Evolutionary conservation across 1,140 invertebrate species (phyloP).

Genomic region (Chlorops oryzae): DNA sequence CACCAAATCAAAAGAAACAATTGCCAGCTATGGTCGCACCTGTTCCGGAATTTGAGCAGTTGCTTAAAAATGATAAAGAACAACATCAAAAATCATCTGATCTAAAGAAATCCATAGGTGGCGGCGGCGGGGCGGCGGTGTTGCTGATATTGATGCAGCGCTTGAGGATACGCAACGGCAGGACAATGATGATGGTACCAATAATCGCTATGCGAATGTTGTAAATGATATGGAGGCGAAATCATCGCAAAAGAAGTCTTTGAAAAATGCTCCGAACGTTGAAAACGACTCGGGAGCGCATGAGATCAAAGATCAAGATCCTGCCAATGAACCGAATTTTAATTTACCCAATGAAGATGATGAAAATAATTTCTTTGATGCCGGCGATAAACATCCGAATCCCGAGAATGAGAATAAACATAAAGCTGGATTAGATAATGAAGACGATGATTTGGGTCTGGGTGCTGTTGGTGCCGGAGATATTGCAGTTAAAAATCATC

Average conservation of each 20-base stretch:
- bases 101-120: no score
- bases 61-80: no score
- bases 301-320: conserved; percentile 37
- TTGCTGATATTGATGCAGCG: conserved; percentile 27
- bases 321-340: conserved; percentile 38
- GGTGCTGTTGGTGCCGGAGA: conserved; percentile 23
- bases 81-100: no score
- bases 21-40: conserved; percentile 45
- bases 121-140: no score
- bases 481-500: conserved; percentile 37
- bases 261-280: conserved; percentile 6
- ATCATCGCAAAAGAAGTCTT: conserved; percentile 31
- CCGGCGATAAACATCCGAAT: conserved; percentile 25
- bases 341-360: conserved; percentile 39
- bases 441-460: conserved; percentile 28
- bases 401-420: conserved; percentile 5
- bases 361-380: conserved; percentile 36
- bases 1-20: conserved; percentile 36
- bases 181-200: conserved; percentile 26
- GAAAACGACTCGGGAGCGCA: conserved; percentile 37
- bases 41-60: conserved; percentile 33
- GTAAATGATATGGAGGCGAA: conserved; percentile 27
- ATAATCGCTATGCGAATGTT: conserved; percentile 42
- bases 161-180: conserved; percentile 34
- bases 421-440: conserved; percentile 17